These are phyloP conservation scores for Candoia aspera DNA, from an alignment of 2,113 vertebrate species.

Conservation along the genomic window DNA sequence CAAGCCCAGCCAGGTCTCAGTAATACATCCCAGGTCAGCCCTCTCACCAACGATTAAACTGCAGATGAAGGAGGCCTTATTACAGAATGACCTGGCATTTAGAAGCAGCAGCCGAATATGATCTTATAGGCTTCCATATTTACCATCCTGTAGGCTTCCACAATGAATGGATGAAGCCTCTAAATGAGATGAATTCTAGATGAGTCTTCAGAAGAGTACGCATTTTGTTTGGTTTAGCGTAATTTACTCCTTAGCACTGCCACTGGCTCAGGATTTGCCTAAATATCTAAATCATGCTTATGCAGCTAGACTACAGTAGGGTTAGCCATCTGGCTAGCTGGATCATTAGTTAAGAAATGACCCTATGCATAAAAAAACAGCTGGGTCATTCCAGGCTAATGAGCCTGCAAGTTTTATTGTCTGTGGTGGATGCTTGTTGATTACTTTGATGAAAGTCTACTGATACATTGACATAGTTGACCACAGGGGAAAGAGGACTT, in stretches of 20 bases:
- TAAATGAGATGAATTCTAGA: not conserved
- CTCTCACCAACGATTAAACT: too few species aligned
- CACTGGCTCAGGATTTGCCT: conserved; percentile 53
- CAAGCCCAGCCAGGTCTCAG: too few species aligned
- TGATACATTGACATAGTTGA: not conserved
- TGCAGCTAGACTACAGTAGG: conserved; percentile 46
- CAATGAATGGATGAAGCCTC: not conserved
- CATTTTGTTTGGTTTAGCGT: not conserved
- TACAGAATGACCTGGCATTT: too few species aligned
- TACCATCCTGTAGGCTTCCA: not conserved
- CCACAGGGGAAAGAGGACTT: not conserved
- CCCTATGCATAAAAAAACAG: conserved; percentile 60
- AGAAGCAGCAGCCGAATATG: too few species aligned
- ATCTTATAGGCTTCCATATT: not conserved
- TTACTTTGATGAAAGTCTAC: conserved; percentile 20
- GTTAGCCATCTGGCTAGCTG: conserved; percentile 65
- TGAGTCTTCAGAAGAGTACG: conserved; percentile 30
- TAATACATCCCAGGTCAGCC: too few species aligned
- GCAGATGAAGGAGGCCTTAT: too few species aligned
- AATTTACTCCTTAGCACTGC: conserved; percentile 17
- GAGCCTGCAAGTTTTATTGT: conserved; percentile 63
- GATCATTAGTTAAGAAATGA: conserved; percentile 71
- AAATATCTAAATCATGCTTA: conserved; percentile 61
- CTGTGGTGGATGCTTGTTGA: conserved; percentile 31
- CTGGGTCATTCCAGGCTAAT: conserved; percentile 70